Base-by-base conservation (phyloP, 2,797 vertebrate genomes). In the Alcedo atthis region DNA sequence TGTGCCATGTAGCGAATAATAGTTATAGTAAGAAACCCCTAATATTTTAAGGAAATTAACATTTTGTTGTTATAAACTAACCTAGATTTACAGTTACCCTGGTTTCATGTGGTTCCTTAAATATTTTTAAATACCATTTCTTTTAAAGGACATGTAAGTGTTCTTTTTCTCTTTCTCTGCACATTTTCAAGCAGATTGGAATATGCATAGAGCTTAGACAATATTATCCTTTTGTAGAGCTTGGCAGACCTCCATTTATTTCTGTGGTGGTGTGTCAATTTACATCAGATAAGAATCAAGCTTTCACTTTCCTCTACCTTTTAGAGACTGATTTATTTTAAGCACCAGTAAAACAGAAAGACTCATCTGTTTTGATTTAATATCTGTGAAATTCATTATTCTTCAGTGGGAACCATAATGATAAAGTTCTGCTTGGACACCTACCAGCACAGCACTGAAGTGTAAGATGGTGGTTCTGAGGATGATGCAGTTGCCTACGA, bases 1-100 rank as follows among this genome's bases (percentile, higher is more conserved):
- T 81, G 25, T 88, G 64, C 42, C 46, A 90, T 6, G 33, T 80
- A 71, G 14, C 90, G 90, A 91, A 87, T 77, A 84, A 85, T 37
- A 66, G 73, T 75, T 81, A 64, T 32, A 76, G 62, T 54, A 80
- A 88, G 77, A 94, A 89, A 93, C 63, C 46, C 67, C 66, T 64
- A 79, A 90, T 80, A 91, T 74, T 92, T 93, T 64, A 46, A 90
- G 80, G 54, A 96, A 93, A 92, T 83, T 84, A 91, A 91, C 33
- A 84, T 83, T 93, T 84, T 80, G 58, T 85, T 16, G 42, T 66
- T 93, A 91, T 64, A 85, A 90, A 84, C 81, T 90, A 88, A 92
- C 71, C 83, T 80, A 85, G 75, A 88, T 93, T 92, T 95, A 81
- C 62, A 85, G 61, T 80, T 84, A 49, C 63, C 40, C 40, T 26